Base-by-base conservation (phyloP, 1,140 invertebrate species). In the Brachionus asplanchnoidis region DNA sequence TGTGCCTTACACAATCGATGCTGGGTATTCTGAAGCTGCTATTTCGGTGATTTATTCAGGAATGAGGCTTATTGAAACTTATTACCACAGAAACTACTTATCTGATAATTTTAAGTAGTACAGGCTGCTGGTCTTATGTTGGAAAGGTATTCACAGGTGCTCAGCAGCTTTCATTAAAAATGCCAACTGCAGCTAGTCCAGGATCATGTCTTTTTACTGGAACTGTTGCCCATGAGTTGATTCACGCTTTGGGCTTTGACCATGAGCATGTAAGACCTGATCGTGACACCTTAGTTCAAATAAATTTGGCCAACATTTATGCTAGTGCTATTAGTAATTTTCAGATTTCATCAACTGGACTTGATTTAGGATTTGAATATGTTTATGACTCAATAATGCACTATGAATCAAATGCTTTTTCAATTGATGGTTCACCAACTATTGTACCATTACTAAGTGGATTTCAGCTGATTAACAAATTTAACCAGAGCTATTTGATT, bases 201-300 rank as follows among this genome's bases (percentile, higher is more conserved):
- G 53, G 53, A 8, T 60, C 53, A 20, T 73, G 68, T 32, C 28
- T 73, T 7, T 73, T 42, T 40, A 42, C 28, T 36, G 97, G 97
- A 42, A 99, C 99, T 86, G 96, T 99, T 12, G 97, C 99, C 1
- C 97, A 99, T 89, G 97, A 99, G 90, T 90, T 99, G 80, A 97
- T 97, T 9, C 97, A 99, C 90, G 97, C 98, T 80, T 96, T 99
- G 6, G 97, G 96, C 77, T 98, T 98, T 89, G 97, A 95, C 95
- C 97, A 99, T 88, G 97, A 99, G 89, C 97, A 99, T 89, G 99
- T 97, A 0, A 91, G 97, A 66, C 97, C 97, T 0, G 97, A 99
- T 90, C 90, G 97, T 68, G 97, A 99, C 87, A 93, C 95, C 9
- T 90, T 91, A 85, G 91, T 91, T 40, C 28, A 12, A 73, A 73